A percentile compares a stretch with the other conserved stretches of the same genome.
Evolutionary conservation across 2,888 invertebrate species (phyloP).

Genomic region (Cecidostiba fungosa): DNA sequence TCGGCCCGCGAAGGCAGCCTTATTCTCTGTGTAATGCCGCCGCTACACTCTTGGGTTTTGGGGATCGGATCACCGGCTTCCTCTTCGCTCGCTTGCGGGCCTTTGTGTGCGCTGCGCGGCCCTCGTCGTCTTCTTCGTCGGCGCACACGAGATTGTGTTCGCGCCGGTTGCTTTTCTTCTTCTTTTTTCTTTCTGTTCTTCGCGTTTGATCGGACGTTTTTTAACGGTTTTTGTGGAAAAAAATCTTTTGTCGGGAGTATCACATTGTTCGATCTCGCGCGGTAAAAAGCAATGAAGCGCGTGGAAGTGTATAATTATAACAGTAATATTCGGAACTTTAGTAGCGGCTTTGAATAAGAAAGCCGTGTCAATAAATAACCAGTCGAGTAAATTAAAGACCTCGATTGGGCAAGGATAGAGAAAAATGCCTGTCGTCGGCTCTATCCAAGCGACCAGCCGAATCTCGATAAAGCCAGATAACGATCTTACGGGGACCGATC

Average conservation of each 20-base stretch:
- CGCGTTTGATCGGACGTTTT: not conserved
- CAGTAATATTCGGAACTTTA: not conserved
- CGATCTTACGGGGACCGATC: not conserved
- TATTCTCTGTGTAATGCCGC: not conserved
- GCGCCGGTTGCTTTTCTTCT: not conserved
- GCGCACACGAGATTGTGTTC: not conserved
- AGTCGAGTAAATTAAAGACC: not conserved
- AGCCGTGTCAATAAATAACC: not conserved
- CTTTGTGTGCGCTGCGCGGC: not conserved
- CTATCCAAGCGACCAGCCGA: not conserved
- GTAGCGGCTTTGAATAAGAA: not conserved
- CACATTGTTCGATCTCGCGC: not conserved
- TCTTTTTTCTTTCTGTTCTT: not conserved
- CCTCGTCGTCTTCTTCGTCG: slow-evolving; percentile 1
- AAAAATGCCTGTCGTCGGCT: not conserved
- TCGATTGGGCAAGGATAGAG: not conserved
- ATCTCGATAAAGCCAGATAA: slow-evolving; percentile 7
- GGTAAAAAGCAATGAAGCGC: not conserved
- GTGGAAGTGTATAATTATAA: too few relatives aligned
- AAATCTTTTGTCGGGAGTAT: not conserved
- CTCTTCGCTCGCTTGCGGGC: not conserved
- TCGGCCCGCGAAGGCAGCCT: not conserved
- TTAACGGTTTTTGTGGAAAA: not conserved
- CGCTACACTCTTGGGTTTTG: not conserved
- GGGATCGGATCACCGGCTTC: slow-evolving; percentile 2